Conservation (phyloP, 2,797 vertebrate genomes). For the Novumbra hubbsi region DNA sequence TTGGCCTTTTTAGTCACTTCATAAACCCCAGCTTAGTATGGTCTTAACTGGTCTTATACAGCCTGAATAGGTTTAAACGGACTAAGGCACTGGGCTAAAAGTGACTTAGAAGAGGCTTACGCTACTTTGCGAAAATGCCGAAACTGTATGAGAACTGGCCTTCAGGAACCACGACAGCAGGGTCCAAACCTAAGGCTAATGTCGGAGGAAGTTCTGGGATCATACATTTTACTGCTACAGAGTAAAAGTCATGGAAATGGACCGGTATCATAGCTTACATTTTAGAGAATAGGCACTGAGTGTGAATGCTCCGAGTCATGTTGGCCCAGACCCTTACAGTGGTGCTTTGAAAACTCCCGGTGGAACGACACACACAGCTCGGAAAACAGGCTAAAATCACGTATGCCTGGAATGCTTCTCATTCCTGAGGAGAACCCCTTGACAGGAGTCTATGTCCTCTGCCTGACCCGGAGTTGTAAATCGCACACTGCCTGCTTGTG, state of each 20-base stretch:
- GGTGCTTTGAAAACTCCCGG: background rate
- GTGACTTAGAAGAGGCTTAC: conserved; percentile 72
- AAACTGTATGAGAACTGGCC: conserved; percentile 65
- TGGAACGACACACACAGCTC: background rate
- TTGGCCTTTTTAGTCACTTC: conserved; percentile 60
- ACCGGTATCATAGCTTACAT: background rate
- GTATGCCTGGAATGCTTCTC: background rate
- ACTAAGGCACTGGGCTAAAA: conserved; percentile 63
- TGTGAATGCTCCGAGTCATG: background rate
- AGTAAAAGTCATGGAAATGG: background rate
- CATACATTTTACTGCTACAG: conserved; percentile 55
- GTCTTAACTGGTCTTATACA: conserved; percentile 73
- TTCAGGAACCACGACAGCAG: conserved; percentile 64
- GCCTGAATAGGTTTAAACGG: conserved; percentile 69
- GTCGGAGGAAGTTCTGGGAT: conserved; percentile 65
- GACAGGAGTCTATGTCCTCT: conserved; percentile 7
- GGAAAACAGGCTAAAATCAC: conserved; percentile 4
- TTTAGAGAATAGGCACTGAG: background rate
- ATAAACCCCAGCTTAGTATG: conserved; percentile 71
- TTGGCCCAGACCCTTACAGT: background rate
- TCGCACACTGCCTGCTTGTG: background rate
- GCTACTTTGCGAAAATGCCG: conserved; percentile 62
- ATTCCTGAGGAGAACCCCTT: background rate
- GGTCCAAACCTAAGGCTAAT: conserved; percentile 62
- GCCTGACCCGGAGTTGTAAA: conserved; percentile 14